Conservation (phyloP, 2,113 vertebrate genomes). For the Ornithorhynchus anatinus region DNA sequence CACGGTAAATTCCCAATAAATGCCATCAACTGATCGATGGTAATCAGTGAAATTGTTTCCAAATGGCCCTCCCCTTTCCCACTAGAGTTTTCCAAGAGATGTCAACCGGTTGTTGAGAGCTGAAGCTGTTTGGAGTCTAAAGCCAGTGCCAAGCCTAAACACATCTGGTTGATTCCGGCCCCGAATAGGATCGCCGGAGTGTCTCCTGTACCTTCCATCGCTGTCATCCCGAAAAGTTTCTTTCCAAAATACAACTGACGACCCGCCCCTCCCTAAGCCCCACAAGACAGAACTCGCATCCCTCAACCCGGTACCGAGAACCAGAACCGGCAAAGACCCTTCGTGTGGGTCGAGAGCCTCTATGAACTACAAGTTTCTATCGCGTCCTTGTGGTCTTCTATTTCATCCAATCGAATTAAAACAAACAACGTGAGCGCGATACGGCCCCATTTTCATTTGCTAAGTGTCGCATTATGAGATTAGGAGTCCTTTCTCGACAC, state of each 20-base stretch:
- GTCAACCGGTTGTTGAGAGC: conserved; percentile 73
- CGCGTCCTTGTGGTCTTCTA: conserved; percentile 55
- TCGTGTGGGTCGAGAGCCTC: conserved; percentile 62
- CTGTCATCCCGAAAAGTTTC: conserved; percentile 83
- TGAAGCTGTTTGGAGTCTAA: conserved; percentile 80
- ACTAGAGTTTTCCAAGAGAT: conserved; percentile 52
- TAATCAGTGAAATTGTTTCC: conserved; percentile 63
- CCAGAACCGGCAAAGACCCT: too few relatives aligned
- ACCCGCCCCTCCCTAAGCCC: too few relatives aligned
- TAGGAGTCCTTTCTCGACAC: conserved; percentile 24
- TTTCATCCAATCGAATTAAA: conserved; percentile 60
- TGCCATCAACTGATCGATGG: too few relatives aligned
- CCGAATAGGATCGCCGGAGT: conserved; percentile 90
- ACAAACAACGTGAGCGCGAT: conserved; percentile 50
- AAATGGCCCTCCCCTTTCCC: conserved; percentile 56
- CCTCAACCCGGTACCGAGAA: too few relatives aligned
- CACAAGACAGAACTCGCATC: conserved; percentile 73
- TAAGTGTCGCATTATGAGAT: conserved; percentile 50
- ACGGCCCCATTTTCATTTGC: conserved; percentile 40
- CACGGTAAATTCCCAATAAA: too few relatives aligned
- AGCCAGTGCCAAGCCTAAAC: conserved; percentile 78
- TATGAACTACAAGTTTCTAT: conserved; percentile 49
- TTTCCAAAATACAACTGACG: conserved; percentile 91
- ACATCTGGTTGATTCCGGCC: conserved; percentile 87
- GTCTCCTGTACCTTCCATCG: conserved; percentile 88